Evolutionary conservation across 2,113 vertebrate genomes (phyloP), one percentile per base, ranked within the genome.

Genomic region (Amphiprion percula): DNA sequence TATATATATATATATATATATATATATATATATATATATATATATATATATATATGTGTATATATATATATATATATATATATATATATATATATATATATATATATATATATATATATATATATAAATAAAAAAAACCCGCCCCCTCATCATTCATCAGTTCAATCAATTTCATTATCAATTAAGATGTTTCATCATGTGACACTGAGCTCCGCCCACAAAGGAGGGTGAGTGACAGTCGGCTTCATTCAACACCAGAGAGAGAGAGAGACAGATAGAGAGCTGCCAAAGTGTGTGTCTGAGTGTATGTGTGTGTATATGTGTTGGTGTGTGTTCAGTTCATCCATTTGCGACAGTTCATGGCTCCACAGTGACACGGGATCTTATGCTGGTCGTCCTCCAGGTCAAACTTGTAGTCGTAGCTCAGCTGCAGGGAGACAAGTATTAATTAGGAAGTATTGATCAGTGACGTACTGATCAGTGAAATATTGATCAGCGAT

Each of bases 351-450:
- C 97, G 96, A 93, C 98, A 99, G 96, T 99, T 99, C 33, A 99
- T 96, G 12, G 97, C 97, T 87, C 97, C 97, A 89, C 98, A 99
- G 96, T 99, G 97, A 94, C 98, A 99, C 1, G 98, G 97, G 86
- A 99, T 99, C 95, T 99, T 99, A 93, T 99, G 97, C 94, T 99
- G 98, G 91, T 99, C 98, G 9, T 99, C 98, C 91, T 99, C 98
- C 68, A 99, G 97, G 93, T 99, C 98, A n/a, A 99, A 99, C 94
- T 99, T 99, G 17, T 99, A 99, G 92, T 99, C 98, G 0, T 99
- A 99, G 83, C 94, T 96, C 72, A 99, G 95, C 98, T 99, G 94
- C 8, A 46, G 26, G 17, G 16, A 1, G 39, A n/a, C 46, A 28
- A 8, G 30, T 21, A 49, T 58, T 23, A 11, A 68, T 37, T 7